phyloP scores from a whole-genome alignment of 2,113 vertebrate genomes.

The Caranx melampygus region DNA sequence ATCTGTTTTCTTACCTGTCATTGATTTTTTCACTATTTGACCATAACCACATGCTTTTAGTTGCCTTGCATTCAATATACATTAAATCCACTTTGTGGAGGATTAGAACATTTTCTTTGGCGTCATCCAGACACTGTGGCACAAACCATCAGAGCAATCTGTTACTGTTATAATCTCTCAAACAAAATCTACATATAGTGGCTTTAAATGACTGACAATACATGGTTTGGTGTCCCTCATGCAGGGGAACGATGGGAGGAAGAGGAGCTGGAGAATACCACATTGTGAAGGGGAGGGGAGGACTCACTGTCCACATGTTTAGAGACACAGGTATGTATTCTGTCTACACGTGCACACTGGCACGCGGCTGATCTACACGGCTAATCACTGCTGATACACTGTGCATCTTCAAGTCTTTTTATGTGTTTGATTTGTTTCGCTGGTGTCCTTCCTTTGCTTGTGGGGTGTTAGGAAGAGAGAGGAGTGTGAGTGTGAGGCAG shows the following conservation, averaged over 20 bases:
- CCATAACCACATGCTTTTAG: background rate
- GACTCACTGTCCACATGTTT: background rate
- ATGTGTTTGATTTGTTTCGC: conserved; percentile 16
- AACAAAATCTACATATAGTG: conserved; percentile 5
- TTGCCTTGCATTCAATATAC: background rate
- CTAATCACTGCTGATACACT: conserved; percentile 40
- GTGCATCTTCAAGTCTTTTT: conserved; percentile 73
- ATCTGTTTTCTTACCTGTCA: background rate
- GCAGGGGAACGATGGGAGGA: background rate
- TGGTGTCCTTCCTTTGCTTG: background rate
- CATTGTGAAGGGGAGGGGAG: background rate
- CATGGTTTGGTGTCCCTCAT: conserved; percentile 15
- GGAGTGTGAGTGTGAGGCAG: conserved; percentile 57
- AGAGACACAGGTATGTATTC: conserved; percentile 6
- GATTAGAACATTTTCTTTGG: background rate
- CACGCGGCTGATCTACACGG: conserved; percentile 45
- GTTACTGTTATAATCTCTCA: background rate
- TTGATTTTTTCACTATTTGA: background rate
- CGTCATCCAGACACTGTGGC: conserved; percentile 20
- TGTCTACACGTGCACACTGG: conserved; percentile 25
- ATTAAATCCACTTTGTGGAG: too few species aligned
- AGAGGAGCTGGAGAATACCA: background rate
- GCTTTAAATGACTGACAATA: conserved; percentile 1
- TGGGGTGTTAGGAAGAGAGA: conserved; percentile 73
- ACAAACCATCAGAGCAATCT: background rate